Percentiles rank a stretch among this genome's conserved stretches.
Conservation (phyloP, 2,113 vertebrate genomes). For the Vireo altiloquus region DNA sequence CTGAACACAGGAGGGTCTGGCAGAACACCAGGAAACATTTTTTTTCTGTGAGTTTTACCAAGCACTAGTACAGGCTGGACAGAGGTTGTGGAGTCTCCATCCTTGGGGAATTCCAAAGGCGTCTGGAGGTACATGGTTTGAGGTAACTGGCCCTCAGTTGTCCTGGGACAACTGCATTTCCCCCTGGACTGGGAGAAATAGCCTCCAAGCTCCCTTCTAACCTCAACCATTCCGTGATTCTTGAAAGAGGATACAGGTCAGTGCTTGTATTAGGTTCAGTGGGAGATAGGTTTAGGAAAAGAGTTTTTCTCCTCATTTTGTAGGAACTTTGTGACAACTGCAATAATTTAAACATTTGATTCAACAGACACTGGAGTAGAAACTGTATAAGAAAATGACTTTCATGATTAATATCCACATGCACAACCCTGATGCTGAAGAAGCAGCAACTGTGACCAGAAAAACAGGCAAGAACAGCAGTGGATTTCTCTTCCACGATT, state of each 20-base stretch:
- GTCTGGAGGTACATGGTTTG: neutral
- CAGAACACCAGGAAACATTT: neutral
- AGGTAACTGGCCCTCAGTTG: neutral
- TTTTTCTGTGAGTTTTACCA: neutral
- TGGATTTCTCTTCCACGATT: conserved; percentile 20
- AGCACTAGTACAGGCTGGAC: neutral
- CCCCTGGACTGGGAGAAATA: neutral
- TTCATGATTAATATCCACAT: neutral
- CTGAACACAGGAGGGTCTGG: neutral
- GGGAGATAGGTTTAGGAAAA: neutral
- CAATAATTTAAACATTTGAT: neutral
- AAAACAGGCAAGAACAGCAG: neutral
- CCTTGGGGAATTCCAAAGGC: neutral
- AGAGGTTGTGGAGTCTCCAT: neutral
- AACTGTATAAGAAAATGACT: neutral
- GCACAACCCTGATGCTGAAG: neutral
- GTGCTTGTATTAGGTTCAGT: neutral
- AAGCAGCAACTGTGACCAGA: neutral
- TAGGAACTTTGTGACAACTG: neutral
- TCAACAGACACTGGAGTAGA: neutral
- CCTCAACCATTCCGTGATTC: neutral
- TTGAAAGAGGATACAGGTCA: neutral
- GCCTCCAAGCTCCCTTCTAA: neutral
- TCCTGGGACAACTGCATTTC: too few relatives aligned
- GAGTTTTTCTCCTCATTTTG: neutral